Evolutionary conservation across 2,888 invertebrate species (phyloP).

Genomic region (Agapetus fuscipes): DNA sequence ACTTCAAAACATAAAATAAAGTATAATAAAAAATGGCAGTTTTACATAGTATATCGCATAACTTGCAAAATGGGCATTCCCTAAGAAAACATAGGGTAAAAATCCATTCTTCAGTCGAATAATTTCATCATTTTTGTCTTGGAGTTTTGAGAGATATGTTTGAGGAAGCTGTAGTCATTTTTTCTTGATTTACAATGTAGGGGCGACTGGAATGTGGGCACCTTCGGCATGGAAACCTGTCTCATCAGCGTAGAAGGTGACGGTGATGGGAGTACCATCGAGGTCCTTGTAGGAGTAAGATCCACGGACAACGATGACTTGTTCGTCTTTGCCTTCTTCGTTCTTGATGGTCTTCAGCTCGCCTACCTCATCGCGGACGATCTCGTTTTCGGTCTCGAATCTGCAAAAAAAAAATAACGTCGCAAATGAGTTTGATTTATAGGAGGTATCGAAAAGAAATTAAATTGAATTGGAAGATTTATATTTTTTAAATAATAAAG

Average conservation of each 20-base stretch:
- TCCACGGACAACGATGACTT: slow-evolving; percentile 50
- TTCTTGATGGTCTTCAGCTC: slow-evolving; percentile 33
- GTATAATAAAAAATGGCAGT: too few species aligned
- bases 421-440: too few species aligned
- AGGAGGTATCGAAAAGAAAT: background rate
- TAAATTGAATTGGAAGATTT: background rate
- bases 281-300: slow-evolving; percentile 44
- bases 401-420: slow-evolving; percentile 25
- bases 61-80: too few species aligned
- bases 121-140: too few species aligned
- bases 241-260: slow-evolving; percentile 52
- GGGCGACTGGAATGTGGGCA: slow-evolving; percentile 46
- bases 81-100: too few species aligned
- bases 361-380: slow-evolving; percentile 42
- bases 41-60: too few species aligned
- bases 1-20: too few species aligned
- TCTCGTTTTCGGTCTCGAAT: slow-evolving; percentile 48
- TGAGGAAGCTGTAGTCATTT: too few species aligned
- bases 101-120: too few species aligned
- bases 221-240: slow-evolving; percentile 53
- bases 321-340: slow-evolving; percentile 47
- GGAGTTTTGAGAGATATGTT: too few species aligned
- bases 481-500: too few species aligned
- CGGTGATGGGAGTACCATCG: slow-evolving; percentile 42
- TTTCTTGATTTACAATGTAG: too few species aligned